Percentiles rank a stretch among this genome's conserved stretches.
These are phyloP conservation scores for Semaprochilodus insignis DNA, from an alignment of 2,797 vertebrate genomes.

Conservation along the genomic window DNA sequence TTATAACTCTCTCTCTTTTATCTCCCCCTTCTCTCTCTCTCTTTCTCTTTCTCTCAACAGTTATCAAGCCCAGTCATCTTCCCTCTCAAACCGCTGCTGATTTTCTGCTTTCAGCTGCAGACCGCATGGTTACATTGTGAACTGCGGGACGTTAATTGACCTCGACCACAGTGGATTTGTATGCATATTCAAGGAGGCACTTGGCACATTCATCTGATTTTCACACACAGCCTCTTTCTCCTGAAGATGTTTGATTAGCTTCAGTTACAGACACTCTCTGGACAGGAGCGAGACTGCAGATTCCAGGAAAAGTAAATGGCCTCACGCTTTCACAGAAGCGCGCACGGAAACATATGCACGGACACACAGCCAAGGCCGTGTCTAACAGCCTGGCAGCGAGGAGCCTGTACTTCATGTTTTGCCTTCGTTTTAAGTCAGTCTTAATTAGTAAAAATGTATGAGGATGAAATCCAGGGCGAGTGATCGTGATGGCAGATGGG, in stretches of 20 bases:
- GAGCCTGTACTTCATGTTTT: too few relatives aligned
- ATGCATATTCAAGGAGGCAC: background rate
- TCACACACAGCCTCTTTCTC: background rate
- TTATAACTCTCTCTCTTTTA: background rate
- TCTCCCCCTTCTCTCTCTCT: background rate
- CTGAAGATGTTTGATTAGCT: constrained; percentile 14
- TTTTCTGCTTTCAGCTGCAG: background rate
- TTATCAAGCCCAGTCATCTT: background rate
- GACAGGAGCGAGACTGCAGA: background rate
- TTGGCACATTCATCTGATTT: constrained; percentile 8
- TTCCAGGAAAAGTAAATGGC: background rate
- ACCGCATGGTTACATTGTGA: background rate
- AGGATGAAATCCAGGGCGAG: background rate
- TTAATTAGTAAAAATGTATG: background rate
- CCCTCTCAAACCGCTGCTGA: background rate
- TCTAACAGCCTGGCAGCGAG: background rate
- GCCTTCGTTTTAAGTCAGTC: background rate
- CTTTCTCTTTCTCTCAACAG: background rate
- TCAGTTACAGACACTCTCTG: background rate
- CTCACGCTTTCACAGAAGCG: background rate
- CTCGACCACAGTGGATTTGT: background rate
- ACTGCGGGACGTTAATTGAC: constrained; percentile 1
- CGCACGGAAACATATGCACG: background rate
- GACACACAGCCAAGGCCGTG: background rate
- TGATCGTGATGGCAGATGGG: constrained; percentile 2